A percentile compares a stretch with the other conserved stretches of the same genome.
Evolutionary conservation across 2,888 invertebrate genomes (phyloP).

Genomic region (Plagodis pulveraria): DNA sequence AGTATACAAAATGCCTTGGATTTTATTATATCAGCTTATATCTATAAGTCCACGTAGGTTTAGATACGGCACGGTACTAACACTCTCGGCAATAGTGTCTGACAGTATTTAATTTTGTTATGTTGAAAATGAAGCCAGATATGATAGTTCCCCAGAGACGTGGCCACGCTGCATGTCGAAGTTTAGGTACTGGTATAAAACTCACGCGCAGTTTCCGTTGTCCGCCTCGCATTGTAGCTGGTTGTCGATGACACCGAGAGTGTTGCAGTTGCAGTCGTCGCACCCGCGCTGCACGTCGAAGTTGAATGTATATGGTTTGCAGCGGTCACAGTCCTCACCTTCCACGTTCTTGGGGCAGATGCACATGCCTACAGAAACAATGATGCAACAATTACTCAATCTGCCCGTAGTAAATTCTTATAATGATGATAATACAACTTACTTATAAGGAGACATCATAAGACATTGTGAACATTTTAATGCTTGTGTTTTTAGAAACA

Average conservation of each 20-base stretch:
- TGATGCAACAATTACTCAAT: neutral
- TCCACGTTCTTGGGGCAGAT: constrained; percentile 96
- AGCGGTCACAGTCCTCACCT: constrained; percentile 95
- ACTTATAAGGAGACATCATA: neutral
- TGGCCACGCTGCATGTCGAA: no score
- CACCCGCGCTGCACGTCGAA: constrained; percentile 98
- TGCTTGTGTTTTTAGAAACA: no score
- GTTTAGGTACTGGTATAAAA: constrained; percentile 2
- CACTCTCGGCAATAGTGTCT: no score
- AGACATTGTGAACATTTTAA: neutral
- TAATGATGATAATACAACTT: no score
- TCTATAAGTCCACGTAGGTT: no score
- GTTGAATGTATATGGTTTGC: constrained; percentile 95
- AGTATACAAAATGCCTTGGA: no score
- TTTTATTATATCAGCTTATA: no score
- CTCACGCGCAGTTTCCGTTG: constrained; percentile 93
- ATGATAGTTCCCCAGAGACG: no score
- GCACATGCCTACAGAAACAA: constrained; percentile 87
- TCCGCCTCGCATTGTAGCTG: constrained; percentile 94
- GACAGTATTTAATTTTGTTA: no score
- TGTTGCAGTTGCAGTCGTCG: constrained; percentile 96
- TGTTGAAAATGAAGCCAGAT: no score
- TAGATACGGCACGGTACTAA: no score
- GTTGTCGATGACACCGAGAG: constrained; percentile 90
- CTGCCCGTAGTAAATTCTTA: neutral